Conservation (phyloP, 2,113 vertebrate species). For the Archilochus colubris region DNA sequence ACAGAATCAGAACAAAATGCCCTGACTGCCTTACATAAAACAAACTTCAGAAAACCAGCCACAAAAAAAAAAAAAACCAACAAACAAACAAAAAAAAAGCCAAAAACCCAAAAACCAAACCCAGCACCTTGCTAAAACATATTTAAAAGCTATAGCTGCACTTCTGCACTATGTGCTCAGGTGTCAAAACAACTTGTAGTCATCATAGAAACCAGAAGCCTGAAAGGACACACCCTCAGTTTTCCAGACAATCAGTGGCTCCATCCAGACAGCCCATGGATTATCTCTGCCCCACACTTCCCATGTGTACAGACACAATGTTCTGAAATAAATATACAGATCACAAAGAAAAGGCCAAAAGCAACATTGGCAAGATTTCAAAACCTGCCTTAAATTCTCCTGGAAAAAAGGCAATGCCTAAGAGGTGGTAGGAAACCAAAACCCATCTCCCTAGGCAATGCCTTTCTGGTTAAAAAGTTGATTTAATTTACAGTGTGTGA, state of each 20-base stretch:
- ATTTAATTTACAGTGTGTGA: not conserved
- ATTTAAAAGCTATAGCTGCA: not conserved
- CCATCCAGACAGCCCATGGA: not conserved
- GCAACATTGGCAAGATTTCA: not conserved
- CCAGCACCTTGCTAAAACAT: not conserved
- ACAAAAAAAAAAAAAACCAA: not conserved
- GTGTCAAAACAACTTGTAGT: not conserved
- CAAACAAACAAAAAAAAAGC: too few species aligned
- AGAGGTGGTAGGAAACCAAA: not conserved
- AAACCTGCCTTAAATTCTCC: not conserved
- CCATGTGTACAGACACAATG: not conserved
- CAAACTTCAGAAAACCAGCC: not conserved
- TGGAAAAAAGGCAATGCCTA: not conserved
- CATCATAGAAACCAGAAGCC: not conserved
- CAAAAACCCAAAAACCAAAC: not conserved
- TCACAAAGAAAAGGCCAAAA: not conserved
- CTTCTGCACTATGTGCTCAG: rapidly evolving
- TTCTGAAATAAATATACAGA: not conserved
- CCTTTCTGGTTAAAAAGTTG: not conserved
- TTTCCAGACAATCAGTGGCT: not conserved
- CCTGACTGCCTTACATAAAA: not conserved
- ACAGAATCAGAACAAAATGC: not conserved
- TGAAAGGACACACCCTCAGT: not conserved
- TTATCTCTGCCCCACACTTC: not conserved
- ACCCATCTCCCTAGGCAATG: not conserved